These are phyloP conservation scores for Calephelis virginiensis DNA, from an alignment of 1,140 invertebrate genomes.

Conservation along the genomic window DNA sequence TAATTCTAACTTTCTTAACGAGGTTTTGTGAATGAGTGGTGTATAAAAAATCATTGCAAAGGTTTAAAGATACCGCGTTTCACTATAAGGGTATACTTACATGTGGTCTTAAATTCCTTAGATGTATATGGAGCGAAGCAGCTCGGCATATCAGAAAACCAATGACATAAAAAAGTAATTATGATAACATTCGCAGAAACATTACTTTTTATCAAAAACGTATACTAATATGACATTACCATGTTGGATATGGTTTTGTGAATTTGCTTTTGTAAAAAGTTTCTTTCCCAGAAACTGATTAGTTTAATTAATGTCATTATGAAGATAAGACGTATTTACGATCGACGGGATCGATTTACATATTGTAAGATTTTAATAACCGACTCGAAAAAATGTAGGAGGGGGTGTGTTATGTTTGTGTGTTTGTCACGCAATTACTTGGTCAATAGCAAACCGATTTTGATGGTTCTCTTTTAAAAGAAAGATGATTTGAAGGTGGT, in stretches of 20 bases:
- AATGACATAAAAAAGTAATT: slow-evolving; percentile 33
- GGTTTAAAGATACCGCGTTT: not conserved
- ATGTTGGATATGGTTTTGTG: no score
- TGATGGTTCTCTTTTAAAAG: no score
- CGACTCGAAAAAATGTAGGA: no score
- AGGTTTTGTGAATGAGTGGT: no score
- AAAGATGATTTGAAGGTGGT: no score
- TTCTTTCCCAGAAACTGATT: slow-evolving; percentile 6
- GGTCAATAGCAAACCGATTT: no score
- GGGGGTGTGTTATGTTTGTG: no score
- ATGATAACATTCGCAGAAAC: slow-evolving; percentile 30
- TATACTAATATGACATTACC: slow-evolving; percentile 9
- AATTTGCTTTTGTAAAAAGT: slow-evolving; percentile 5
- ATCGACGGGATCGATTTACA: no score
- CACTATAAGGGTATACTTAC: slow-evolving; percentile 13
- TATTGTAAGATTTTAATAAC: no score
- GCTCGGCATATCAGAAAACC: slow-evolving; percentile 25
- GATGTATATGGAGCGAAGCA: slow-evolving; percentile 31
- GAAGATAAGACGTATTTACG: not conserved
- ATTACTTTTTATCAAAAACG: slow-evolving; percentile 20
- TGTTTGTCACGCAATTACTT: no score
- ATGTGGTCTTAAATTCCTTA: slow-evolving; percentile 30
- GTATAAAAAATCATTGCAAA: not conserved
- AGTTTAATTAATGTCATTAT: not conserved
- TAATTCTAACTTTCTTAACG: no score